Evolutionary conservation across 2,797 vertebrate species (phyloP), one percentile per base, ranked within the genome.

Genomic region (Craterocephalus amniculus): DNA sequence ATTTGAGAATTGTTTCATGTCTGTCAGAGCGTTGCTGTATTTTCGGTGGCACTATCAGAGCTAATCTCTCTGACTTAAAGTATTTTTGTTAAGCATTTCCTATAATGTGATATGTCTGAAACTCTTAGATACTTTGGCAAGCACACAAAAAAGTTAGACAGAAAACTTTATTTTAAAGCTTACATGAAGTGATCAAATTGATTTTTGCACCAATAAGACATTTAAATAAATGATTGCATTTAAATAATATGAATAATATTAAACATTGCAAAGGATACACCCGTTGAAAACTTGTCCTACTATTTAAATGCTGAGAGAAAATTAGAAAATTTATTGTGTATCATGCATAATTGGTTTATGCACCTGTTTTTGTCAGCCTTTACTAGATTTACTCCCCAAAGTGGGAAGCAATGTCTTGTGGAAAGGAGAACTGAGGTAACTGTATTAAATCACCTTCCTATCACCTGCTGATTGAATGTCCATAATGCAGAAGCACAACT

Each of bases 401-500:
- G 2, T 49, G 1, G 2, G 29, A 11, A 31, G 62, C 29, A 54
- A 6, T 56, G 22, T 60, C 27, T 4, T 29, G 34, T 63, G 16
- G 59, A 70, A 85, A 84, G 48, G 27, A 34, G 58, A 85, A 80
- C 31, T 62, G 59, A 70, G 34, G 45, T 63, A 18, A 48, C 31
- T 31, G 10, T 71, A 11, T 72, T 67, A 36, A 72, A 69, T 58
- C 11, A 58, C 60, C 54, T 67, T 86, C 61, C 67, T 88, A 71
- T 58, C 12, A 16, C 61, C 36, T 2, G 56, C n/a, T 14, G 11
- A 67, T 54, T 72, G 16, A 38, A 54, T 78, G 45, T 52, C 45
- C 1, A 14, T 69, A 74, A 88, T 76, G 69, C 79, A 74, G 79
- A 88, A 91, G 80, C 86, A 59, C 34, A 76, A 73, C 60, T 26